Base-by-base conservation (phyloP, 2,797 vertebrate species). In the Rallus crepitans region DNA sequence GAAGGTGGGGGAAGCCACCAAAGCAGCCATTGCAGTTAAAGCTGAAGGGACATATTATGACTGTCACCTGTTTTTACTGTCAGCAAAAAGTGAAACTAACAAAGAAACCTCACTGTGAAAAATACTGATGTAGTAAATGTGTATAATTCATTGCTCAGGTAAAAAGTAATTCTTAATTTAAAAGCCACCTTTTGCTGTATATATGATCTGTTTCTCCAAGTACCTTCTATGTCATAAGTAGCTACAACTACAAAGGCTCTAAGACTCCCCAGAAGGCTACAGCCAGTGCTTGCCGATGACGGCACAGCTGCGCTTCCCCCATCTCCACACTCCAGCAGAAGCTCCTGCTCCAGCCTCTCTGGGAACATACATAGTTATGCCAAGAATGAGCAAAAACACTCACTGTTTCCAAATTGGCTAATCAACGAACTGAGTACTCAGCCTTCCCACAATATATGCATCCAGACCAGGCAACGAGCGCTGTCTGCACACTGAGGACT, bases 341-440 rank as follows among this genome's bases (percentile, higher is more conserved):
- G 82, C 70, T 97, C 72, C 89, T 76, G 50, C 89, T 91, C 56
- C 35, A 39, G 80, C 47, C 47, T 93, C 79, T 15, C 94, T 95
- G 96, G 95, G 90, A 97, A 92, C 64, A 72, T 0, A 2, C 59
- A 60, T 18, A 76, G 59, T 23, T 82, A 75, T 21, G 82, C 90
- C 94, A 94, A 94, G 71, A 91, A 87, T 7, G 52, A 91, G 93
- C 77, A 95, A 93, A 96, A 96, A 78, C 50, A 50, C 69, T 95
- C 83, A 57, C 55, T 94, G 93, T 91, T 97, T 97, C 97, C 96
- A 96, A 97, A 96, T 18, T 63, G 91, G 84, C 92, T 95, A 66
- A 97, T 94, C 75, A 95, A 89, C 13, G 16, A 80, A 79, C 68
- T 45, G 35, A 93, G 82, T 2, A 60, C 50, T 85, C 70, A 90